phyloP scores from a whole-genome alignment of 2,797 vertebrate species.

The Onychomys torridus region DNA sequence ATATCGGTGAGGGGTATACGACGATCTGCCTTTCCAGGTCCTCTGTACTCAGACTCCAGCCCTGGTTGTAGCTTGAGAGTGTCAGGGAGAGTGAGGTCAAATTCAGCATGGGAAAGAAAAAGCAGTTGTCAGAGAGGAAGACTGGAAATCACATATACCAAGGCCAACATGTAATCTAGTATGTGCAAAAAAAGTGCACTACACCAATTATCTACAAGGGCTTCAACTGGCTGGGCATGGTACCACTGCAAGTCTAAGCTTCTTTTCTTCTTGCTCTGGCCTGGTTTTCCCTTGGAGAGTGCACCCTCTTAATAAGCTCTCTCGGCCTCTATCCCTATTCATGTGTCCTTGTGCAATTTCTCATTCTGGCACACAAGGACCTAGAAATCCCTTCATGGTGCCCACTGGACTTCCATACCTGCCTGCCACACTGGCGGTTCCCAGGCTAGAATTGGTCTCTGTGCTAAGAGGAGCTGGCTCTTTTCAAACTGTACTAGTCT shows the following conservation, averaged over 20 bases:
- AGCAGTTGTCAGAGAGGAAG: not conserved
- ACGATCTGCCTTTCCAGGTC: not conserved
- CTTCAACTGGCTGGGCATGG: not conserved
- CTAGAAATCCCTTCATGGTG: not conserved
- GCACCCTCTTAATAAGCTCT: not conserved
- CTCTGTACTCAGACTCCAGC: not conserved
- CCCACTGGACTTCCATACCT: not conserved
- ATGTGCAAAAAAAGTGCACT: not conserved
- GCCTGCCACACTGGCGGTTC: not conserved
- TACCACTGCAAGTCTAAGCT: not conserved
- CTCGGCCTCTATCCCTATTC: not conserved
- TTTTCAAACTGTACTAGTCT: conserved; percentile 30
- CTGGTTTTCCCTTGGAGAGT: not conserved
- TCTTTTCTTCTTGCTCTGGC: no score
- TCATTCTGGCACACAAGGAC: not conserved
- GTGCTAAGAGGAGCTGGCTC: not conserved
- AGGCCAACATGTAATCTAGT: not conserved
- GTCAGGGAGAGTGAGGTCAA: not conserved
- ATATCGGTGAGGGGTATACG: not conserved
- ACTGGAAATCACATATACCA: not conserved
- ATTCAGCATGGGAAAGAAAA: not conserved
- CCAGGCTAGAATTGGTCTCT: not conserved
- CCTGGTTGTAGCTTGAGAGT: not conserved
- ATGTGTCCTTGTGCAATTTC: not conserved
- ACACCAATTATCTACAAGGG: not conserved